Percentiles rank a stretch among this genome's conserved stretches.
Evolutionary conservation across 2,888 invertebrate genomes (phyloP).

Genomic region (Pseudococcus longispinus): DNA sequence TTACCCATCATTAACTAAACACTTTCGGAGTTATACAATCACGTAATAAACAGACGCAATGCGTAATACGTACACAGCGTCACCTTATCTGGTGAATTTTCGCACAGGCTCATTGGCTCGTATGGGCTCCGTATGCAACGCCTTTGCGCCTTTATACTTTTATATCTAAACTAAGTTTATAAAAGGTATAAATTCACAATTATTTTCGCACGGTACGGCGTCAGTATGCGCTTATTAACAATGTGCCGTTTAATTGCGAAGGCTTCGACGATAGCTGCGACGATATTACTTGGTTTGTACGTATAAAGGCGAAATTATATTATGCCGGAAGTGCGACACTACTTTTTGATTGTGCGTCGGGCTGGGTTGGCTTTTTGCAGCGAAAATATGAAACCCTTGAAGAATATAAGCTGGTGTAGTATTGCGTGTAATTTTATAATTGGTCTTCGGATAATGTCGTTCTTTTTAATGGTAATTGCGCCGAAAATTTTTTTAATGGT

Average conservation of each 20-base stretch:
- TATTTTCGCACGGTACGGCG: neutral
- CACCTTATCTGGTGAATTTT: neutral
- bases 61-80: neutral
- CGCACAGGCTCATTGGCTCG: neutral
- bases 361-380: neutral
- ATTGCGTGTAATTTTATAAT: slow-evolving; percentile 43
- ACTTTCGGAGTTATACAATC: neutral
- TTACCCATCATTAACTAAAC: neutral
- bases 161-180: slow-evolving; percentile 18
- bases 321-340: slow-evolving; percentile 6
- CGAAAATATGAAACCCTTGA: neutral
- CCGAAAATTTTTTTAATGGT: slow-evolving; percentile 37
- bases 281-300: neutral
- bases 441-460: slow-evolving; percentile 38
- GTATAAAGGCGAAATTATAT: neutral
- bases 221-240: neutral
- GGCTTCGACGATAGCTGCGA: neutral
- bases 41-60: neutral
- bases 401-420: slow-evolving; percentile 22
- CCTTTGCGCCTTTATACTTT: neutral
- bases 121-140: neutral
- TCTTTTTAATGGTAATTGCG: slow-evolving; percentile 35
- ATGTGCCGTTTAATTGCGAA: slow-evolving; percentile 18
- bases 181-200: neutral
- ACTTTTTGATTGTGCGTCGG: slow-evolving; percentile 38